phyloP scores from a whole-genome alignment of 2,113 vertebrate species.

The Sitta europaea region DNA sequence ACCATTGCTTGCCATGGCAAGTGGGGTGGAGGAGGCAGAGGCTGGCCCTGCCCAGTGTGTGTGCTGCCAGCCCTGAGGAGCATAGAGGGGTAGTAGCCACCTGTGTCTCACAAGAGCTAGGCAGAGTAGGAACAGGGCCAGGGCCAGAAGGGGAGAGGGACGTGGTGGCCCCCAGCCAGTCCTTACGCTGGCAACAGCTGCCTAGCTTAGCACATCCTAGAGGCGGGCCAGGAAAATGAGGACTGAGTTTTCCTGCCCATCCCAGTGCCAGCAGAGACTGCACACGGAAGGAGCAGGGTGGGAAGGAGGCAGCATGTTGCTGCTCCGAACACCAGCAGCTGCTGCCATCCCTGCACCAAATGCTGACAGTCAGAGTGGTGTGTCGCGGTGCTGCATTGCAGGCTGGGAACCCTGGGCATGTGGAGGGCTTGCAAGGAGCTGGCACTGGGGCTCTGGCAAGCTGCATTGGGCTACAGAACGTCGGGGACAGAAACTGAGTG shows the following conservation, averaged over 20 bases:
- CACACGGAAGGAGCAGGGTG: background rate
- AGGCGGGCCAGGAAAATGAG: background rate
- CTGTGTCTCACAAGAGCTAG: background rate
- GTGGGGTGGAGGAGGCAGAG: background rate
- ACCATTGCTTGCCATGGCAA: rapidly evolving
- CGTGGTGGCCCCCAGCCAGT: rapidly evolving
- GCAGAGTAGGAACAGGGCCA: background rate
- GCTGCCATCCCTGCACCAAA: slow-evolving; percentile 40
- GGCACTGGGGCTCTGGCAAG: background rate
- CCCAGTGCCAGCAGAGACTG: background rate
- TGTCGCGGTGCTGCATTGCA: slow-evolving; percentile 37
- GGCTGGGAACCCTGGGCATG: background rate
- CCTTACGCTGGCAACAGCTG: background rate
- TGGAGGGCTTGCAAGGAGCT: background rate
- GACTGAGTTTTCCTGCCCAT: background rate
- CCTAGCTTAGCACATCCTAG: background rate
- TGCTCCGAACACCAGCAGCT: background rate
- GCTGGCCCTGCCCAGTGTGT: background rate
- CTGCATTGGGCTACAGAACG: rapidly evolving
- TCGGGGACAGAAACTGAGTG: rapidly evolving
- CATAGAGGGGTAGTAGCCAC: background rate
- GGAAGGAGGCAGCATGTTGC: background rate
- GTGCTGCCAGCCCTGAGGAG: background rate
- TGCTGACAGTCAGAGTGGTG: background rate
- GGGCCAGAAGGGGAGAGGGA: background rate